These are phyloP conservation scores for Drosophila burlai DNA, from an alignment of 1,140 invertebrate genomes.

Conservation along the genomic window DNA sequence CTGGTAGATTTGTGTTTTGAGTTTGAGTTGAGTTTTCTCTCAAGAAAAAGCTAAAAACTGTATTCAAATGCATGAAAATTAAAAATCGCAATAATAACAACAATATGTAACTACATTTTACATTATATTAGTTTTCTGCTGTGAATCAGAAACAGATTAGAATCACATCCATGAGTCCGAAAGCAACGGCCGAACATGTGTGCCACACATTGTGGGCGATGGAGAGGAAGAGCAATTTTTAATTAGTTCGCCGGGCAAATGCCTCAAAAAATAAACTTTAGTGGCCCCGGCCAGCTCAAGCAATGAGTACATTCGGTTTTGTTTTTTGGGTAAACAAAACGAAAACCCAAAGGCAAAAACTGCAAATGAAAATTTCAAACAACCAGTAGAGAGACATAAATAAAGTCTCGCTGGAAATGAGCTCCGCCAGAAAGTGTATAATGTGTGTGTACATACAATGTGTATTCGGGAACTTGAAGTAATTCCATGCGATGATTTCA, in stretches of 20 bases:
- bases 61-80: slow-evolving; percentile 10
- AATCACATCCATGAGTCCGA: slow-evolving; percentile 19
- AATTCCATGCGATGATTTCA: slow-evolving; percentile 81
- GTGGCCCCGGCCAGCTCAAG: slow-evolving; percentile 42
- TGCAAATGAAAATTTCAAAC: slow-evolving; percentile 79
- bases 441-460: slow-evolving; percentile 37
- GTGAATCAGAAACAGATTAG: slow-evolving; percentile 31
- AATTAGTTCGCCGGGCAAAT: slow-evolving; percentile 70
- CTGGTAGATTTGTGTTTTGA: background rate
- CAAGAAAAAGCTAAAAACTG: background rate
- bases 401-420: slow-evolving; percentile 69
- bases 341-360: slow-evolving; percentile 51
- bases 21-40: background rate
- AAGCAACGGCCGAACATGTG: slow-evolving; percentile 55
- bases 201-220: slow-evolving; percentile 60
- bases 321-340: slow-evolving; percentile 60
- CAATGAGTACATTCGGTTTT: slow-evolving; percentile 53
- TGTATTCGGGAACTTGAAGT: slow-evolving; percentile 67
- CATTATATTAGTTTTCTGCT: background rate
- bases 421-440: slow-evolving; percentile 51
- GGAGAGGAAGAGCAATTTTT: slow-evolving; percentile 48
- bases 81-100: too few species aligned
- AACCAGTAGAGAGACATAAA: slow-evolving; percentile 65
- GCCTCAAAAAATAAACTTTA: slow-evolving; percentile 72
- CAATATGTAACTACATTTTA: background rate